Conservation (phyloP, 2,113 vertebrate genomes). For the Lynx canadensis region DNA sequence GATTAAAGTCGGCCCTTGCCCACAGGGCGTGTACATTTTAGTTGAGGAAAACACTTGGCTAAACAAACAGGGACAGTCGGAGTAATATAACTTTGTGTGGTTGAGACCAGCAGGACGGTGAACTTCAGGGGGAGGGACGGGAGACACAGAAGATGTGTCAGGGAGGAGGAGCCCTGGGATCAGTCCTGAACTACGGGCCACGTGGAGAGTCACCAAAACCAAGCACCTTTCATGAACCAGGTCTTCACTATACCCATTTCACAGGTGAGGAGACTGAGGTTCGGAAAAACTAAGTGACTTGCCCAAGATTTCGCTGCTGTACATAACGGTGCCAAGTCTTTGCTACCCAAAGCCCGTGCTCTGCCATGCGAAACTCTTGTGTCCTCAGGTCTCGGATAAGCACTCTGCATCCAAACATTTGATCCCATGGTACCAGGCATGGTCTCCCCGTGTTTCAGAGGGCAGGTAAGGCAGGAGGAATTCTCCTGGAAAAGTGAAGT, state of each 20-base stretch:
- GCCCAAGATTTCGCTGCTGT: not conserved
- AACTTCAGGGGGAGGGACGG: not conserved
- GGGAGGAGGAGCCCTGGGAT: not conserved
- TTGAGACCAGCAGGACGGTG: not conserved
- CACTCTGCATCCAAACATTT: not conserved
- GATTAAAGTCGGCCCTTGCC: not conserved
- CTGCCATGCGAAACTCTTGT: not conserved
- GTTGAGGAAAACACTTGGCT: not conserved
- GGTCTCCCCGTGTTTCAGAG: not conserved
- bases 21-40: not conserved
- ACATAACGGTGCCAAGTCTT: not conserved
- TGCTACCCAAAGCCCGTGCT: not conserved
- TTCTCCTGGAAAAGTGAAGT: not conserved
- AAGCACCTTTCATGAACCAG: not conserved
- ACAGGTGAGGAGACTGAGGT: not conserved
- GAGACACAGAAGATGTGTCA: not conserved
- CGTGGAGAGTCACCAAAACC: not conserved
- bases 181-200: not conserved
- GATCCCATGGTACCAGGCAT: not conserved
- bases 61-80: not conserved
- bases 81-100: not conserved
- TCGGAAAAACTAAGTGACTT: not conserved
- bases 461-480: not conserved
- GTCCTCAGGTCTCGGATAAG: not conserved
- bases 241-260: not conserved